Evolutionary conservation across 37 sponge, comb jelly and placozoan genomes (phyloP), one percentile per base, ranked within the genome.

Genomic region (Lycopodina hypogea): DNA sequence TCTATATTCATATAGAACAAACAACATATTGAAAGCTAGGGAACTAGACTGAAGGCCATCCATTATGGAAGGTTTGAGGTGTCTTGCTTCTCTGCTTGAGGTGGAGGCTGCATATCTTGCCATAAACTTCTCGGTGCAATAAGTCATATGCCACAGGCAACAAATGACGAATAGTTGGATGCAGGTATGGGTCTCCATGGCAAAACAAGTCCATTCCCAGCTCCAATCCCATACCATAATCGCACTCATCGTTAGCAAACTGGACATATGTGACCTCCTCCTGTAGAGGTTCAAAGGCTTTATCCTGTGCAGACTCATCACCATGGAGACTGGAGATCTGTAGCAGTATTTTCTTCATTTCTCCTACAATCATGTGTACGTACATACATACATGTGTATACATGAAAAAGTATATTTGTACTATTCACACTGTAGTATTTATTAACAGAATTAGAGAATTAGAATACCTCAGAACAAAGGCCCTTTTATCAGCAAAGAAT

Each of bases 221-320:
- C 73, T 95, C 96, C n/a, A 95, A 52, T 7, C 96, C 96, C 96
- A 95, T 95, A n/a, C 96, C 96, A 86, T 89, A 92, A 77, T 95
- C 96, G 68, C 92, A 89, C 74, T 95, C 96, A 78, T 95, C 96
- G 58, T 95, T 95, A 26, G 96, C 96, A 79, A 95, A 95, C 83
- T 95, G 96, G 19, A 94, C 86, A 74, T 51, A 92, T 28, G 90
- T 92, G 41, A 95, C 42, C 32, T 86, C 58, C 59, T 95, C 92
- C 26, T 95, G 88, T 15, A 95, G 83, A 28, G 89, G 83, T 28
- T 92, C 96, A 51, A 66, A 78, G 3, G 56, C 68, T 18, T 65
- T 22, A 21, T 81, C 85, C 42, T 79, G 73, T 41, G 73, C 82
- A 36, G 69, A 39, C 18, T 40, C 58, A 9, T 80, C 67, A 14